Evolutionary conservation across 30 jellyfish, hydroid and myxozoan species (phyloP).

Genomic region (Hydra vulgaris): DNA sequence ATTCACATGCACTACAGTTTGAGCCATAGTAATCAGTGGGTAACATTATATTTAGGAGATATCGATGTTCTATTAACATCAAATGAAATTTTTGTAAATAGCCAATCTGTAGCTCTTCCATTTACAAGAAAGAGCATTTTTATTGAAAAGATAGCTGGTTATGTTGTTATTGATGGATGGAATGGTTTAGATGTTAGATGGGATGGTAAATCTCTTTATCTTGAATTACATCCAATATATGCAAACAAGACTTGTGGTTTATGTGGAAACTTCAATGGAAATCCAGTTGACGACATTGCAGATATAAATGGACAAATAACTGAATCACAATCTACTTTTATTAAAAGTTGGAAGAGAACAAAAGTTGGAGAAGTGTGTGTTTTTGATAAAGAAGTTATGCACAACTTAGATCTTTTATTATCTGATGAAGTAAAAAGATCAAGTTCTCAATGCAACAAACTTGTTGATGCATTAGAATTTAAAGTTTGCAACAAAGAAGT

Average conservation of each 20-base stretch:
- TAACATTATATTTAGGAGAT: conserved; percentile 38
- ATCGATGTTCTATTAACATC: conserved; percentile 25
- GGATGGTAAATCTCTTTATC: conserved; percentile 62
- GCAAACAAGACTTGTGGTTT: conserved; percentile 75
- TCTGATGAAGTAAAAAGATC: background rate
- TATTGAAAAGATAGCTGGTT: conserved; percentile 46
- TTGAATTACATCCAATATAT: conserved; percentile 32
- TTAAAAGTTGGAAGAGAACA: conserved; percentile 59
- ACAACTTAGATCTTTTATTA: conserved; percentile 1
- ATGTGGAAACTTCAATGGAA: conserved; percentile 70
- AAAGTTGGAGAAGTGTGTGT: conserved; percentile 45
- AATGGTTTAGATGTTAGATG: conserved; percentile 45
- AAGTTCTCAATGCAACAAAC: conserved; percentile 23
- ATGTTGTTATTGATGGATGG: conserved; percentile 45
- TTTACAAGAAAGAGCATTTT: conserved; percentile 16
- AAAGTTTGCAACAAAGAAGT: conserved; percentile 29
- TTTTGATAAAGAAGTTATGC: conserved; percentile 11
- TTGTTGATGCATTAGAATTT: conserved; percentile 10
- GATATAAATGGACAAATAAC: conserved; percentile 24
- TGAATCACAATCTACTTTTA: conserved; percentile 25
- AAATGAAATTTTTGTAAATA: conserved; percentile 37
- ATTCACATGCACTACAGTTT: conserved; percentile 44
- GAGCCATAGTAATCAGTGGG: conserved; percentile 24
- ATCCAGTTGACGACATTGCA: conserved; percentile 35
- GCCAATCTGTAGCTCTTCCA: conserved; percentile 37